These are phyloP conservation scores for Riptortus pedestris DNA, from an alignment of 1,140 invertebrate species.

Conservation along the genomic window DNA sequence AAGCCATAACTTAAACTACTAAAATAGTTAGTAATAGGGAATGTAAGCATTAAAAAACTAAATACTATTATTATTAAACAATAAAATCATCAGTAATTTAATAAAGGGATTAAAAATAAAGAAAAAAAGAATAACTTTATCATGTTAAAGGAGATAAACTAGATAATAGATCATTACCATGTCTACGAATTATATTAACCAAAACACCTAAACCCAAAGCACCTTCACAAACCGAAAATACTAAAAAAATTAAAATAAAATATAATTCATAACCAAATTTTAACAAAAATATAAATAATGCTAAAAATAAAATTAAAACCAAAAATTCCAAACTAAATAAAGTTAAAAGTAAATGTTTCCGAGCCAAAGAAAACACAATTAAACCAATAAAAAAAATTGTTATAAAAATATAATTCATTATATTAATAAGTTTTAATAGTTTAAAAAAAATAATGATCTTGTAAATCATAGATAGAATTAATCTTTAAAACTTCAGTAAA, in stretches of 20 bases:
- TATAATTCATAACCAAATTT: constrained; percentile 40
- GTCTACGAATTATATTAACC: constrained; percentile 44
- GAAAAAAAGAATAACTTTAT: constrained; percentile 45
- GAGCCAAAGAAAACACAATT: constrained; percentile 41
- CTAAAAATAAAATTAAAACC: constrained; percentile 42
- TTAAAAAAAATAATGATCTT: constrained; percentile 49
- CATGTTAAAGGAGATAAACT: constrained; percentile 43
- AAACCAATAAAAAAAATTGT: constrained; percentile 38
- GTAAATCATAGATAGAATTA: constrained; percentile 45
- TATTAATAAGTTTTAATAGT: constrained; percentile 45
- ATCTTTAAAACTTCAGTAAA: constrained; percentile 45
- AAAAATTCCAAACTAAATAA: constrained; percentile 46
- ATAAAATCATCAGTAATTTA: constrained; percentile 37
- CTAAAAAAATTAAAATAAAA: constrained; percentile 48
- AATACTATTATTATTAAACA: constrained; percentile 37
- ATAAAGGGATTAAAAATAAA: constrained; percentile 38
- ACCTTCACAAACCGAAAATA: constrained; percentile 46
- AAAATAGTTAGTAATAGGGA: constrained; percentile 43
- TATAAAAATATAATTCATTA: constrained; percentile 35
- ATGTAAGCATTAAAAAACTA: constrained; percentile 31
- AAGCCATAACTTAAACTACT: constrained; percentile 34
- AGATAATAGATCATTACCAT: constrained; percentile 47
- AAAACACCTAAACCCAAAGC: constrained; percentile 46
- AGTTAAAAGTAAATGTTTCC: constrained; percentile 42
- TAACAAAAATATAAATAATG: constrained; percentile 42